Evolutionary conservation across 2,797 vertebrate species (phyloP), one percentile per base, ranked within the genome.

Genomic region (Taeniopygia guttata): DNA sequence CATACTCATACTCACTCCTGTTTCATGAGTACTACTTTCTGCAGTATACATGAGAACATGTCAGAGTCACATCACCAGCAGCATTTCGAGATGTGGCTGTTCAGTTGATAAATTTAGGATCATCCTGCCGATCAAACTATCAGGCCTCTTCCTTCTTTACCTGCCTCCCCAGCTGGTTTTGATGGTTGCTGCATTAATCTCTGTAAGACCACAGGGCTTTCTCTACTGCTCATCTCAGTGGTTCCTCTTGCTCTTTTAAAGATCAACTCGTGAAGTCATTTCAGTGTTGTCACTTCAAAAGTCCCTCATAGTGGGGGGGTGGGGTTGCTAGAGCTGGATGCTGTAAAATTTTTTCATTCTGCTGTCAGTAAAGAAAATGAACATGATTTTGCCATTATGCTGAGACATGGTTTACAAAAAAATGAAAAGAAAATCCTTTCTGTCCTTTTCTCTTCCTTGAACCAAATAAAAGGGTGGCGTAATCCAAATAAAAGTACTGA

Each of bases 1-100:
- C 7, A 6, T 49, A n/a, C n/a, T n/a, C n/a, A n/a, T n/a, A n/a
- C n/a, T n/a, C 11, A 17, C 42, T 46, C 46, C 32, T 0, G 0
- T 62, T n/a, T 27, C 48, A 46, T 2, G 2, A 32, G 5, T 73
- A 9, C 7, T n/a, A n/a, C n/a, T n/a, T n/a, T n/a, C n/a, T n/a
- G n/a, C n/a, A n/a, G n/a, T n/a, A 6, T 49, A 22, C 2, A 1
- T 0, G 3, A 60, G 19, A 66, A 21, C 22, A 17, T 51, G 29
- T n/a, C 46, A 80, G 25, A 67, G 32, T 46, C 56, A 27, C 11
- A 10, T 22, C 26, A 34, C 15, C 22, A 52, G 32, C n/a, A 63
- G 14, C 38, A 56, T 43, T 84, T 77, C 0, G 1, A 46, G 40
- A 49, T n/a, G 19, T 38, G 9, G 13, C 22, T 14, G 11, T 70